phyloP scores from a whole-genome alignment of 2,888 invertebrate species.

The Drosophila stalkeri region DNA sequence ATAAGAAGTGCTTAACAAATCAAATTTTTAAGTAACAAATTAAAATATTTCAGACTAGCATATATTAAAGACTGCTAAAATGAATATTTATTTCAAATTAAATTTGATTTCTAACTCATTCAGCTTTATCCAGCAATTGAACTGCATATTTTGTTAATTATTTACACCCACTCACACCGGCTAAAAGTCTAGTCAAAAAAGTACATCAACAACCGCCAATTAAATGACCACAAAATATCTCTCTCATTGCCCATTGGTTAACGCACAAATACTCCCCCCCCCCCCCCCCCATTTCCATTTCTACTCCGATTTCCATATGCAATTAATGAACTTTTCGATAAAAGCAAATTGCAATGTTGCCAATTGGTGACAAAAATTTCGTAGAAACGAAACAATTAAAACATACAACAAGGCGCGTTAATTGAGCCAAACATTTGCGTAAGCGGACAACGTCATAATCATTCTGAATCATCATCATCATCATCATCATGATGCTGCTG shows the following conservation, averaged over 20 bases:
- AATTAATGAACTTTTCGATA: conserved; percentile 9
- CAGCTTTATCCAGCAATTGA: not conserved
- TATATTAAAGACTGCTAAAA: not conserved
- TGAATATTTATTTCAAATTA: not conserved
- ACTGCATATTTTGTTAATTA: not conserved
- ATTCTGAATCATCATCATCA: not conserved
- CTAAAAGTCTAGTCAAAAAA: not conserved
- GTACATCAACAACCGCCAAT: conserved; percentile 30
- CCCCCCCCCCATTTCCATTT: too few relatives aligned
- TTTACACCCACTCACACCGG: not conserved
- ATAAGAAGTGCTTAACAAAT: too few relatives aligned
- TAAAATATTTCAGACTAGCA: not conserved
- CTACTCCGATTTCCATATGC: not conserved
- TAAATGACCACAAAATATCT: conserved; percentile 31
- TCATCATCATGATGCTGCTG: not conserved
- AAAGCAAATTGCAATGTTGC: conserved; percentile 4
- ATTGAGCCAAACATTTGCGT: conserved; percentile 52
- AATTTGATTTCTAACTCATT: not conserved
- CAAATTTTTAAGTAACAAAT: too few relatives aligned
- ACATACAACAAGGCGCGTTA: conserved; percentile 38
- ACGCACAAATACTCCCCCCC: not conserved
- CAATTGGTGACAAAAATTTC: conserved; percentile 4
- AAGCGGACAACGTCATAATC: conserved; percentile 25
- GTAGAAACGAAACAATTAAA: conserved; percentile 45
- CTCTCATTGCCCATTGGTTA: not conserved